These are phyloP conservation scores for Malurus elegans DNA, from an alignment of 2,113 vertebrate species.

Conservation along the genomic window DNA sequence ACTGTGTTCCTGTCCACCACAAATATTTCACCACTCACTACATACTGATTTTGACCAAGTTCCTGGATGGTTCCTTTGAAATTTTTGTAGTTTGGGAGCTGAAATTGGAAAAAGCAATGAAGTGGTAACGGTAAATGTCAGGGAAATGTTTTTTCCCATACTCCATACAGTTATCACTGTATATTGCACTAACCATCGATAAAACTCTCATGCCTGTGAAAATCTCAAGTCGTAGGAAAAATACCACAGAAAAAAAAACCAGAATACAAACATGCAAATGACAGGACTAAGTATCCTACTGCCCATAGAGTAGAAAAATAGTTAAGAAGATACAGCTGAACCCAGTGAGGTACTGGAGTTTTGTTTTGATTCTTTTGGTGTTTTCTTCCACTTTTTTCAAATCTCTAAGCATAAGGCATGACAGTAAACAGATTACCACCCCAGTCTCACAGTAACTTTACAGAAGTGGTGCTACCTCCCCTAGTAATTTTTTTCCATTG, in stretches of 20 bases:
- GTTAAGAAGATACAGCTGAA: not conserved
- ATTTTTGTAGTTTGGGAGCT: conserved; percentile 98
- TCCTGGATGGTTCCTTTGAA: conserved; percentile 95
- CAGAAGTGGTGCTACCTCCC: not conserved
- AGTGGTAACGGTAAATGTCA: not conserved
- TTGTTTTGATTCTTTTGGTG: not conserved
- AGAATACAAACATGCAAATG: not conserved
- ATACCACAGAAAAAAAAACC: not conserved
- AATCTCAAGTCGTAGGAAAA: not conserved
- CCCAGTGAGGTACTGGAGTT: not conserved
- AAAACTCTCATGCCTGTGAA: not conserved
- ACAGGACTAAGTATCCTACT: not conserved
- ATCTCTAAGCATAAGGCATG: not conserved
- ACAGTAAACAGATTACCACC: not conserved
- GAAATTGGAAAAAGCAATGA: conserved; percentile 10
- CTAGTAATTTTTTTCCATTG: not conserved
- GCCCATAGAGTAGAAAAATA: not conserved
- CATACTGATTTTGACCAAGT: conserved; percentile 94
- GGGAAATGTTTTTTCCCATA: not conserved
- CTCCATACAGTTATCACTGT: not conserved
- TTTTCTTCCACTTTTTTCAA: not conserved
- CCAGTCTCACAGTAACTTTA: not conserved
- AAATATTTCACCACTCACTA: conserved; percentile 94
- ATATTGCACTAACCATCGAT: not conserved
- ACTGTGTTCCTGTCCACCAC: conserved; percentile 95